These are phyloP conservation scores for Galaxea fascicularis DNA, from an alignment of 92 coral and sea anemone species.

Conservation along the genomic window DNA sequence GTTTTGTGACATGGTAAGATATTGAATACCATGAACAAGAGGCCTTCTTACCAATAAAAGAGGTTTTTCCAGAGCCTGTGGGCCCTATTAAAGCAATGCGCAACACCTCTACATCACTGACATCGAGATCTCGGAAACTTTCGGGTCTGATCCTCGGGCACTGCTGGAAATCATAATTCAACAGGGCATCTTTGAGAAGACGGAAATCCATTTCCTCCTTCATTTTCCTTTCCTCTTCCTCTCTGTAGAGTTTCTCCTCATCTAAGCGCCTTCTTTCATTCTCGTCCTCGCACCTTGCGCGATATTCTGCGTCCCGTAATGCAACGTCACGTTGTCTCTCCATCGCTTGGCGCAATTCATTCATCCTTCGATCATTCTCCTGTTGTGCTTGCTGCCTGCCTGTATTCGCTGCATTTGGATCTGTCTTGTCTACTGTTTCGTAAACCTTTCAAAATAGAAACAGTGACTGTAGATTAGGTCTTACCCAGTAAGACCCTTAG, in stretches of 20 bases:
- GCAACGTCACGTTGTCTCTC: conserved; percentile 28
- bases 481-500: too few relatives aligned
- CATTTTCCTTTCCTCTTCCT: conserved; percentile 47
- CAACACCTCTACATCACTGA: conserved; percentile 66
- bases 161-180: conserved; percentile 70
- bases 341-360: conserved; percentile 48
- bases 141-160: conserved; percentile 44
- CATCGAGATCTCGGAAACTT: conserved; percentile 58
- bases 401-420: conserved; percentile 50
- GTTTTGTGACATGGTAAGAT: background rate
- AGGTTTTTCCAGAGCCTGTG: conserved; percentile 86
- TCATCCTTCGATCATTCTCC: conserved; percentile 58
- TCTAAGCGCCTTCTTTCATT: conserved; percentile 21
- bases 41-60: conserved; percentile 79
- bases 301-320: conserved; percentile 42
- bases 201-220: conserved; percentile 30
- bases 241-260: conserved; percentile 30
- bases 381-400: conserved; percentile 62
- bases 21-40: background rate
- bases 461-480: background rate
- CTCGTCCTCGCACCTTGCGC: conserved; percentile 12
- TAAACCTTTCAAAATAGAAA: conserved; percentile 28
- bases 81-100: conserved; percentile 85
- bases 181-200: conserved; percentile 46
- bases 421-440: conserved; percentile 70